Evolutionary conservation across 2,888 invertebrate genomes (phyloP).

Genomic region (Stenodema calcarata): DNA sequence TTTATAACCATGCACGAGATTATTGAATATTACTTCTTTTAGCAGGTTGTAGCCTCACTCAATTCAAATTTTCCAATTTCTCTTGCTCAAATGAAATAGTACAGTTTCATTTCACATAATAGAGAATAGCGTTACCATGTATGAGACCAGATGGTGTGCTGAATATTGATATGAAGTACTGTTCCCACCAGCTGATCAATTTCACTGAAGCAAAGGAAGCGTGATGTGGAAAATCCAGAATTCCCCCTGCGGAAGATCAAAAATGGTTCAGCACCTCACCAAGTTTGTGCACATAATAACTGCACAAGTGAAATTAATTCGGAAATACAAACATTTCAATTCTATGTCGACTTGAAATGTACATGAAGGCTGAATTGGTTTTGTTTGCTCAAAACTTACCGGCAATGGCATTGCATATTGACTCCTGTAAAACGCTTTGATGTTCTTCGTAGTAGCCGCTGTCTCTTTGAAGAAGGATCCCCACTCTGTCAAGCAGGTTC

Average conservation of each 20-base stretch:
- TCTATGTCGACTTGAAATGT: neutral
- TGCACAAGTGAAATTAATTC: too few species aligned
- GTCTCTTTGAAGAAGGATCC: conserved; percentile 80
- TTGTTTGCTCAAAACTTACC: conserved; percentile 65
- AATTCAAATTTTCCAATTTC: too few species aligned
- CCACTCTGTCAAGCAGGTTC: conserved; percentile 85
- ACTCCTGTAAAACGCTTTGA: conserved; percentile 79
- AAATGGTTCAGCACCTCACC: too few species aligned
- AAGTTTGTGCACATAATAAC: too few species aligned
- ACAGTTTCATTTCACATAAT: too few species aligned
- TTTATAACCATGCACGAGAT: too few species aligned
- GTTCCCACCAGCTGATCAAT: conserved; percentile 86
- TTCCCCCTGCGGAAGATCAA: conserved; percentile 63
- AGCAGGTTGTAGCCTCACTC: too few species aligned
- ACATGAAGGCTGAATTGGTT: too few species aligned
- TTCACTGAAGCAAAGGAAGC: conserved; percentile 85
- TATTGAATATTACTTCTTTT: too few species aligned
- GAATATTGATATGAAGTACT: conserved; percentile 79
- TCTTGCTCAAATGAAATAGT: too few species aligned
- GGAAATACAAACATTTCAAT: too few species aligned
- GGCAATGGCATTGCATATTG: conserved; percentile 78
- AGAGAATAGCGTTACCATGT: too few species aligned
- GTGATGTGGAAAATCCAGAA: conserved; percentile 81
- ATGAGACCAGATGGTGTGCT: conserved; percentile 69
- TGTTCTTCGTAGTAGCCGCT: conserved; percentile 79